Base-by-base conservation (phyloP, 1,140 invertebrate species). In the Monochamus saltuarius region DNA sequence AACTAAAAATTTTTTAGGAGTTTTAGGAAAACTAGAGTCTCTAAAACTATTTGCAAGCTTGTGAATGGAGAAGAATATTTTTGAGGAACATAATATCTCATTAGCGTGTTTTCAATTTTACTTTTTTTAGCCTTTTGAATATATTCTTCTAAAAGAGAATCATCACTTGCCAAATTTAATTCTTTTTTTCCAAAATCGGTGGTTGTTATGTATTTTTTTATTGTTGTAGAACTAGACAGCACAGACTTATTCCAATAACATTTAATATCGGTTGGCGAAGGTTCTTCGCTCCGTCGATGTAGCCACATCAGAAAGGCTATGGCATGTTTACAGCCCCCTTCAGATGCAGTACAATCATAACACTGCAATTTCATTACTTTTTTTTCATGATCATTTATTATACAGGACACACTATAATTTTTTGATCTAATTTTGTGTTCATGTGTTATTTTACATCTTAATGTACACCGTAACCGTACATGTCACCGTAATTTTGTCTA, bases 271-370 rank as follows among this genome's bases (percentile, higher is more conserved):
- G 74, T 75, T n/a, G 63, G 61, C 29, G 74, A 53, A 19, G 71
- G 71, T 50, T 77, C 70, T 54, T 76, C 76, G 40, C 49, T 68
- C 35, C 74, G 49, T 45, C 74, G 47, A 66, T 78, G 72, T n/a
- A 68, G 22, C 74, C 75, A 77, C 69, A 75, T 75, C 2, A 79
- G 56, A 61, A 77, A 71, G 16, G 72, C 74, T 0, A 56, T 52
- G 7, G 65, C 67, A 69, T 76, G 75, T 63, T 76, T 77, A 50
- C 75, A 77, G 6, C 51, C 56, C 36, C 64, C 56, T 53, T 39
- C 22, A 36, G 64, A 52, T 29, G 67, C 62, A 34, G 63, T 43
- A 47, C 69, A 72, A 43, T 70, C 67, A 29, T 67, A 42, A 56
- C 73, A 74, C 47, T 65, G 17, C 19, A 59, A 34, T 52, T 42